Base-by-base conservation (phyloP, 1,140 invertebrate genomes). In the Nasonia longicornis region DNA sequence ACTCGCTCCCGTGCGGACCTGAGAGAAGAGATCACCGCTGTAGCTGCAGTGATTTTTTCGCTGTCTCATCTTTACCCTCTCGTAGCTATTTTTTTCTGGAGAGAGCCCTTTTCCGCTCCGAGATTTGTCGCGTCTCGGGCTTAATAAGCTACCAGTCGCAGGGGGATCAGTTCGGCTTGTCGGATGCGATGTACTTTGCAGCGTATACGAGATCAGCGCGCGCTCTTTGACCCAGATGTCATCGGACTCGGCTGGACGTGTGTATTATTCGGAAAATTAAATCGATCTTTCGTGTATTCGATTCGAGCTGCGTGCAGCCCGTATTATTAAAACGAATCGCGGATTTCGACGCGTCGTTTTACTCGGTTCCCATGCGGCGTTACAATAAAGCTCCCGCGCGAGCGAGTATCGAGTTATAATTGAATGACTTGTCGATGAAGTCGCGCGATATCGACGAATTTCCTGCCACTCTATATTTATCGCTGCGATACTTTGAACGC, bases 141-240 rank as follows among this genome's bases (percentile, higher is more conserved):
- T 58, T n/a, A n/a, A 58, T 58, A 58, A 58, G 52, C 52, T n/a
- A 16, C 52, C 4, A 20, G 38, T 10, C 38, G 38, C 38, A 20
- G 29, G 22, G 16, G 10, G 26, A 38, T 58, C 52, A 16, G 29
- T 48, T 80, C 70, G 42, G 48, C 76, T 81, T 72, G 76, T 70
- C 76, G 38, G 38, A 16, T 48, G 10, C 45, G 45, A 52, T 73
- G 71, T 77, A 77, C 66, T 66, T 26, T 52, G 16, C 22, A 22
- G 64, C 26, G 75, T 77, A 48, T 81, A 31, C 71, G 38, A 42
- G 38, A 42, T 42, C 38, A 42, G 38, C 7, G 38, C 10, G 10
- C 10, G 38, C 7, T 72, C 42, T 77, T 81, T 77, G 35, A 71
- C 11, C 73, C 35, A 81, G 72, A 77, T 77, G 71, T 81, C 76